Conservation (phyloP, 2,797 vertebrate species). For the Hoplostethus atlanticus region DNA sequence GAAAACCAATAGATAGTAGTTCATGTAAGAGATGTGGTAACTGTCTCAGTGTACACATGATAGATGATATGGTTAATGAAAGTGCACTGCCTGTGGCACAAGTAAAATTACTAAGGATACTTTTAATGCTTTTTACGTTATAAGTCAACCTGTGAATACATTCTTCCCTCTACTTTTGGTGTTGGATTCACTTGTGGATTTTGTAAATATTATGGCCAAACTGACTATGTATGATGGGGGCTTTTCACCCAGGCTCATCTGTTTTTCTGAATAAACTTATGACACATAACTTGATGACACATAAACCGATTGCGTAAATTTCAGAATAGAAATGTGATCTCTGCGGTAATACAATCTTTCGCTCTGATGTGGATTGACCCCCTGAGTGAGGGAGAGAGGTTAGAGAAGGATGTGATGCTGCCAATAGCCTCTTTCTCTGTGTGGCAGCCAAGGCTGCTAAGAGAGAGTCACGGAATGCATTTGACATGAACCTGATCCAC, state of each 20-base stretch:
- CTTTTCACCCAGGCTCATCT: conserved; percentile 61
- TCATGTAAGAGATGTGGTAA: conserved; percentile 30
- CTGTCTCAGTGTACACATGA: conserved; percentile 32
- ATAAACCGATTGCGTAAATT: conserved; percentile 56
- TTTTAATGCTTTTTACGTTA: conserved; percentile 46
- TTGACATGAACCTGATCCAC: conserved; percentile 82
- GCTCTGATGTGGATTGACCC: conserved; percentile 67
- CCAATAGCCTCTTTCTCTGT: conserved; percentile 75
- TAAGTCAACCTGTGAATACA: conserved; percentile 43
- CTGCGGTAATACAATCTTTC: conserved; percentile 58
- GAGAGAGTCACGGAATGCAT: conserved; percentile 73
- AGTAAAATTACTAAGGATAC: conserved; percentile 27
- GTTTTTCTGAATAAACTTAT: conserved; percentile 63
- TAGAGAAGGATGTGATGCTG: conserved; percentile 72
- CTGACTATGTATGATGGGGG: conserved; percentile 60
- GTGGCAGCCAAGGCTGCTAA: conserved; percentile 76
- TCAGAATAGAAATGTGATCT: conserved; percentile 39
- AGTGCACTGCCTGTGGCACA: conserved; percentile 29
- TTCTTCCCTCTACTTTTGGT: conserved; percentile 43
- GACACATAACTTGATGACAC: conserved; percentile 66
- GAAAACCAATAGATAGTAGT: conserved; percentile 33
- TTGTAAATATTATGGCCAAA: conserved; percentile 76
- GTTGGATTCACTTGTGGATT: conserved; percentile 69
- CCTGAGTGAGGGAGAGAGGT: conserved; percentile 74
- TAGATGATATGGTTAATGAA: conserved; percentile 30